Percentiles rank a stretch among this genome's conserved stretches.
phyloP scores from a whole-genome alignment of 2,113 vertebrate species.

The human region DNA sequence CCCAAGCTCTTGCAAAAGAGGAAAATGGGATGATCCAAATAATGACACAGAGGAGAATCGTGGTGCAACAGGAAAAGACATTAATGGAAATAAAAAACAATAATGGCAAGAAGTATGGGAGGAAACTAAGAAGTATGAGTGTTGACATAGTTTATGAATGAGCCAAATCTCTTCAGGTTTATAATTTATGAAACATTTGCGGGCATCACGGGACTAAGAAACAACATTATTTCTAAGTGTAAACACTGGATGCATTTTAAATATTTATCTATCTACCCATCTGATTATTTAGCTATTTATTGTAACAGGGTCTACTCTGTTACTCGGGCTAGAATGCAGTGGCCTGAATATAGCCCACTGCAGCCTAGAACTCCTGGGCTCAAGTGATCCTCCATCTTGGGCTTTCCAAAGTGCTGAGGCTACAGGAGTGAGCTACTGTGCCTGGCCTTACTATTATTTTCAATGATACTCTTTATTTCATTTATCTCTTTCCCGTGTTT shows the following conservation, averaged over 20 bases:
- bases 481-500: not conserved
- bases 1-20: not conserved
- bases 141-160: not conserved
- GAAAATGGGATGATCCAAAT: not conserved
- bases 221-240: not conserved
- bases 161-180: not conserved
- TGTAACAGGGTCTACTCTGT: too few relatives aligned
- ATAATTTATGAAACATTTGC: not conserved
- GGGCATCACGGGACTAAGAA: not conserved
- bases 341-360: too few relatives aligned
- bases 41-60: not conserved
- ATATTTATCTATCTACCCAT: not conserved
- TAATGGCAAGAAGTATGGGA: not conserved
- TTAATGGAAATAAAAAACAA: not conserved
- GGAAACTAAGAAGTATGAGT: not conserved
- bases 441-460: not conserved
- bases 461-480: not conserved
- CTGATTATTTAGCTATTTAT: too few relatives aligned
- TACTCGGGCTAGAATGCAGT: too few relatives aligned
- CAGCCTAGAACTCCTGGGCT: too few relatives aligned
- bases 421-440: too few relatives aligned
- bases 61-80: accelerated
- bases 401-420: too few relatives aligned
- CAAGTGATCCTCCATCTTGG: too few relatives aligned
- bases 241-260: not conserved